Evolutionary conservation across 2,888 invertebrate species (phyloP).

Genomic region (Polydesmus complanatus): DNA sequence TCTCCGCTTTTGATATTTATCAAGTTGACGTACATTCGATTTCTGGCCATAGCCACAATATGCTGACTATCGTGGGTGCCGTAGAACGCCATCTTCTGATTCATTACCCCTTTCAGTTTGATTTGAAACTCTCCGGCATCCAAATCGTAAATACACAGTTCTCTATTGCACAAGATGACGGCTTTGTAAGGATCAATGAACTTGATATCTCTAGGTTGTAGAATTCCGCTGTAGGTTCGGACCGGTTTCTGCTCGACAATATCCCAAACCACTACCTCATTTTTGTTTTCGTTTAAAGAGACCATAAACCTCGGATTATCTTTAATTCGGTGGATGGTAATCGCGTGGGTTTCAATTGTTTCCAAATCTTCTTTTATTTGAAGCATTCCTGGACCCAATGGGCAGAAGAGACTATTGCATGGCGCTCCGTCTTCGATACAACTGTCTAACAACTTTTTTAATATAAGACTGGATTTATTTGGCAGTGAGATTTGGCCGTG

Average conservation of each 20-base stretch:
- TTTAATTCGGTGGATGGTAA: slow-evolving; percentile 46
- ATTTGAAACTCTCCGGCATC: slow-evolving; percentile 56
- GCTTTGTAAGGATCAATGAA: slow-evolving; percentile 54
- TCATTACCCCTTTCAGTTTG: slow-evolving; percentile 66
- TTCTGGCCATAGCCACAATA: slow-evolving; percentile 65
- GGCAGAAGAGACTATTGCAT: slow-evolving; percentile 22
- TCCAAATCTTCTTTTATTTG: background rate
- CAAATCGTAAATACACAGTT: slow-evolving; percentile 63
- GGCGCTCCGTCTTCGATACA: slow-evolving; percentile 27
- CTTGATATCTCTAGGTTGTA: slow-evolving; percentile 61
- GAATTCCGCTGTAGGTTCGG: slow-evolving; percentile 54
- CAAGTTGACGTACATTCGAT: slow-evolving; percentile 77
- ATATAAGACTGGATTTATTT: slow-evolving; percentile 16
- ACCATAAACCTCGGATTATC: slow-evolving; percentile 56
- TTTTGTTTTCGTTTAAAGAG: slow-evolving; percentile 55
- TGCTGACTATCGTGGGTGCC: slow-evolving; percentile 67
- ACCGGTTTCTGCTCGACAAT: slow-evolving; percentile 46
- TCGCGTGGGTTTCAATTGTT: background rate
- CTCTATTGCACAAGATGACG: slow-evolving; percentile 65
- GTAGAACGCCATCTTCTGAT: slow-evolving; percentile 83
- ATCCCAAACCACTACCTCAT: slow-evolving; percentile 72
- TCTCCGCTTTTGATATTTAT: slow-evolving; percentile 70
- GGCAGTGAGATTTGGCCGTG: slow-evolving; percentile 26
- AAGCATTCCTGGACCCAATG: slow-evolving; percentile 6
- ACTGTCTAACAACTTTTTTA: slow-evolving; percentile 17